These are phyloP conservation scores for Elaphurus davidianus DNA, from an alignment of 2,113 vertebrate genomes.

Conservation along the genomic window DNA sequence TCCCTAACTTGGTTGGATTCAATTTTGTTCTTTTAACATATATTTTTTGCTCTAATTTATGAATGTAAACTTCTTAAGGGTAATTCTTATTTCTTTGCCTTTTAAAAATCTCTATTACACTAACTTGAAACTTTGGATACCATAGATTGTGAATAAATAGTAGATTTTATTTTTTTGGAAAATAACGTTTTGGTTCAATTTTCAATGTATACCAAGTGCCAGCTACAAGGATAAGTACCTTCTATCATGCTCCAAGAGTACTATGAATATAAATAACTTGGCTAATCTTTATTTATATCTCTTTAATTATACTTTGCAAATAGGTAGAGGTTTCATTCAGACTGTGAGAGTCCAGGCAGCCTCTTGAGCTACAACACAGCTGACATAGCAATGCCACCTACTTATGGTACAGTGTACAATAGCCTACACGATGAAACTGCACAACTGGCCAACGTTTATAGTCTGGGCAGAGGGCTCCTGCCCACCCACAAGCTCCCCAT, in stretches of 20 bases:
- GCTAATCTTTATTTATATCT: neutral
- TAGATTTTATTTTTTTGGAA: neutral
- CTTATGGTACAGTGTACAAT: neutral
- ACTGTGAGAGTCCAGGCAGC: neutral
- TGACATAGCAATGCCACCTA: neutral
- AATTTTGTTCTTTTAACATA: neutral
- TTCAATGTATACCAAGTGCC: neutral
- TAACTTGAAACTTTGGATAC: neutral
- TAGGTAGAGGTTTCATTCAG: neutral
- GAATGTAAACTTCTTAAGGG: neutral
- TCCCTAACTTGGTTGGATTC: neutral
- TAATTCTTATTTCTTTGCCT: neutral
- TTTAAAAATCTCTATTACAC: neutral
- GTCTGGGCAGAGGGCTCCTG: neutral
- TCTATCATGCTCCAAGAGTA: neutral
- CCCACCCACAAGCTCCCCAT: neutral
- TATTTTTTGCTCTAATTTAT: neutral
- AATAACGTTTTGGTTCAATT: neutral
- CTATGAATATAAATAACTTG: neutral
- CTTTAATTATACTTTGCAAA: neutral
- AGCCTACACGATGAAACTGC: neutral
- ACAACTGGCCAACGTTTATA: neutral
- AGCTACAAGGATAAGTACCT: neutral
- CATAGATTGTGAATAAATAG: neutral
- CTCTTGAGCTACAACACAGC: neutral